A percentile compares a stretch with the other conserved stretches of the same genome.
Conservation (phyloP, 2,797 vertebrate species). For the Steatocranus sp. region DNA sequence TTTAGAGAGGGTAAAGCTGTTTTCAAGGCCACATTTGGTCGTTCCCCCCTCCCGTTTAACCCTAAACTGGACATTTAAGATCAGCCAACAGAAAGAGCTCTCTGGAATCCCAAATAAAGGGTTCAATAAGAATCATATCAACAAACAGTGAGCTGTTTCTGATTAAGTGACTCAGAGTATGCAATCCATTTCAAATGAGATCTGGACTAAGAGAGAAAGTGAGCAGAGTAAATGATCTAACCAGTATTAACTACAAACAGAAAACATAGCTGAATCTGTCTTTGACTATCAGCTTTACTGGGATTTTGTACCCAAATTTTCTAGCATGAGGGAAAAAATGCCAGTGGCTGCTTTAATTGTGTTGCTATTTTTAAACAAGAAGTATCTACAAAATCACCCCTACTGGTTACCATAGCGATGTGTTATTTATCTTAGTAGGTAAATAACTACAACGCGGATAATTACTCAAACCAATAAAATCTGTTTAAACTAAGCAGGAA, state of each 20-base stretch:
- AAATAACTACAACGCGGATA: not conserved
- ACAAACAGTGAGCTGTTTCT: not conserved
- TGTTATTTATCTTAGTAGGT: not conserved
- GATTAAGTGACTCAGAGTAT: not conserved
- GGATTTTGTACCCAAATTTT: not conserved
- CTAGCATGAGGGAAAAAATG: not conserved
- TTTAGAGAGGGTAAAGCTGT: slow-evolving; percentile 28
- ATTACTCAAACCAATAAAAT: not conserved
- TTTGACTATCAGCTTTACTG: not conserved
- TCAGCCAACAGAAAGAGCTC: not conserved
- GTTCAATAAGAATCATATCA: not conserved
- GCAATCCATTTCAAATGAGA: not conserved
- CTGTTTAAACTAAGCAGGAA: not conserved
- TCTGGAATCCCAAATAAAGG: not conserved
- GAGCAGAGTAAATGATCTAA: not conserved
- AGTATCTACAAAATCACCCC: not conserved
- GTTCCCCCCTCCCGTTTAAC: not conserved
- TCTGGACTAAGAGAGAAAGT: not conserved
- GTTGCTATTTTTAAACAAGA: not conserved
- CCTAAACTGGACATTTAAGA: slow-evolving; percentile 10
- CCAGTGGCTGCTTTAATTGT: not conserved
- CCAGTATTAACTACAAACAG: not conserved
- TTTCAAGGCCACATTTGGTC: slow-evolving; percentile 45
- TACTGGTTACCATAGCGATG: not conserved
- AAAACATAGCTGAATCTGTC: not conserved